A percentile compares a stretch with the other conserved stretches of the same genome.
Evolutionary conservation across 2,113 vertebrate genomes (phyloP).

Genomic region (Ariopsis seemanni): DNA sequence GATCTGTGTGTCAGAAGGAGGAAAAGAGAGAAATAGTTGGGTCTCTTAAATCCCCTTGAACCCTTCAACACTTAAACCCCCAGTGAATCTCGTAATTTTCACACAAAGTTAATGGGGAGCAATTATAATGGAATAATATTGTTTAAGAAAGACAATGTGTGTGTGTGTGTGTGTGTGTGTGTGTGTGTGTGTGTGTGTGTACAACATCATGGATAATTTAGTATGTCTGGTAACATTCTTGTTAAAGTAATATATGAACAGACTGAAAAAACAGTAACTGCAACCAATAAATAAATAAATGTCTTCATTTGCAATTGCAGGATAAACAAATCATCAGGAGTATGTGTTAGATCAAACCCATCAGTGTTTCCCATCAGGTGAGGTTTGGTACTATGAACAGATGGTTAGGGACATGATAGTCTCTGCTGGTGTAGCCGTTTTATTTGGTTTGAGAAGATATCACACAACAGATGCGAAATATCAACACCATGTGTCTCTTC

Average conservation of each 20-base stretch:
- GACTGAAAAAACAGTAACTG: background rate
- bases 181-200: constrained; percentile 13
- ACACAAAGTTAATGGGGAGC: background rate
- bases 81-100: background rate
- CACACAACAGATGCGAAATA: constrained; percentile 50
- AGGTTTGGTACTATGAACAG: constrained; percentile 44
- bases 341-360: constrained; percentile 34
- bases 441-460: constrained; percentile 58
- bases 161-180: constrained; percentile 11
- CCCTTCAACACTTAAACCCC: background rate
- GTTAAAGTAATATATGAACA: background rate
- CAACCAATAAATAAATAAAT: constrained; percentile 22
- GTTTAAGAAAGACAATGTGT: background rate
- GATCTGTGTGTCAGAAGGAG: no score
- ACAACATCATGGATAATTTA: constrained; percentile 6
- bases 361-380: constrained; percentile 44
- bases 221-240: constrained; percentile 2
- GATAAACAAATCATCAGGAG: constrained; percentile 35
- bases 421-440: constrained; percentile 52
- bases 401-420: constrained; percentile 44
- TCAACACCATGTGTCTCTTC: constrained; percentile 53
- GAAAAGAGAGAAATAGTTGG: no score
- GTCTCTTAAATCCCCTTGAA: no score
- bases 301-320: constrained; percentile 21
- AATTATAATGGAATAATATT: background rate